These are phyloP conservation scores for Ardeotis arabs DNA, from an alignment of 2,113 vertebrate genomes.

Conservation along the genomic window DNA sequence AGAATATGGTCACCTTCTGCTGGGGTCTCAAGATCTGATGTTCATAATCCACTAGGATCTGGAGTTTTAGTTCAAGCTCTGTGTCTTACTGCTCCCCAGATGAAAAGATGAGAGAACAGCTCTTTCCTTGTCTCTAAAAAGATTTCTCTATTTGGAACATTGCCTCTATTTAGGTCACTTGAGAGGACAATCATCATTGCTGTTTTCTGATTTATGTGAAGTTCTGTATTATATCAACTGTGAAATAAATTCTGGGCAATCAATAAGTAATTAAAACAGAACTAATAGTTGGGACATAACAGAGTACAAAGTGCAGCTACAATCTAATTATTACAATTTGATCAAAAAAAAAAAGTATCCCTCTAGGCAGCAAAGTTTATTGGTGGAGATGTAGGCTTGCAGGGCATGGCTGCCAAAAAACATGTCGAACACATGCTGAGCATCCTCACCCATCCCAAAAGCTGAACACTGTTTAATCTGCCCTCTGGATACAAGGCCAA, in stretches of 20 bases:
- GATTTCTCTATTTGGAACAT: background rate
- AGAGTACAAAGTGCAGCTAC: constrained; percentile 21
- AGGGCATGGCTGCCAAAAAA: background rate
- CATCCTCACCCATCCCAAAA: background rate
- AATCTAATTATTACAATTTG: constrained; percentile 43
- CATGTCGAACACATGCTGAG: background rate
- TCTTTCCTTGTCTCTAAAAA: background rate
- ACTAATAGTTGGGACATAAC: background rate
- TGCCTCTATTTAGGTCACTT: background rate
- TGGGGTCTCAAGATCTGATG: background rate
- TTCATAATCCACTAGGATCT: background rate
- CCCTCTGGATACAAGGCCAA: background rate
- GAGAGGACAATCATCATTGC: background rate
- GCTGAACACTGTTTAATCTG: background rate
- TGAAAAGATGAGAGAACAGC: background rate
- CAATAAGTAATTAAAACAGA: constrained; percentile 65
- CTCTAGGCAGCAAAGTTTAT: background rate
- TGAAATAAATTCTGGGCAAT: constrained; percentile 40
- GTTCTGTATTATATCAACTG: constrained; percentile 7
- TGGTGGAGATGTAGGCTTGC: background rate
- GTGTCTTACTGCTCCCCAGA: background rate
- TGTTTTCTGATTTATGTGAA: constrained; percentile 27
- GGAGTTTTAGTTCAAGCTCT: background rate
- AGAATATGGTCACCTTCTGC: background rate
- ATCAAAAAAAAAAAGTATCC: constrained; percentile 3